A percentile compares a stretch with the other conserved stretches of the same genome.
These are phyloP conservation scores for Nycticorax nycticorax DNA, from an alignment of 2,113 vertebrate species.

Conservation along the genomic window DNA sequence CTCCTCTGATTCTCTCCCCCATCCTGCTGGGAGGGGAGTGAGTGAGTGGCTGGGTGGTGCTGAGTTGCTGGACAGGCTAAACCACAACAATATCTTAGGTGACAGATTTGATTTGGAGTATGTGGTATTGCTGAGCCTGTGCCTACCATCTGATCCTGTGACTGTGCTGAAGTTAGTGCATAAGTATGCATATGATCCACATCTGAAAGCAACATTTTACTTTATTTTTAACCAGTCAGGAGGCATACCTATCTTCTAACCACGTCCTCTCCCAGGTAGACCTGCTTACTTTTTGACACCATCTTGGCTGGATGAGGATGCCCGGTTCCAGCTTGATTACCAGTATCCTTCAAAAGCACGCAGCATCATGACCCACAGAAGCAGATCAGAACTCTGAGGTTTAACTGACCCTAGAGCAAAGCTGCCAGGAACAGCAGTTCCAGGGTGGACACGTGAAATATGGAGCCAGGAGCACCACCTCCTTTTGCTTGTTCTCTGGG, in stretches of 20 bases:
- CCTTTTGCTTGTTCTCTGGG: neutral
- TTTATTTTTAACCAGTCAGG: neutral
- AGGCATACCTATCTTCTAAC: neutral
- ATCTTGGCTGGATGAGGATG: neutral
- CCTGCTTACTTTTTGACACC: neutral
- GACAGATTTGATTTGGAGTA: no score
- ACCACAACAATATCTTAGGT: no score
- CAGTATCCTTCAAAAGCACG: neutral
- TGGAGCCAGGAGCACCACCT: neutral
- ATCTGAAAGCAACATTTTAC: neutral
- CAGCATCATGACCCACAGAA: neutral
- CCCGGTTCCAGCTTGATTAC: neutral
- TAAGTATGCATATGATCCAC: neutral
- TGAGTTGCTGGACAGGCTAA: no score
- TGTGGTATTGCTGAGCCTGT: no score
- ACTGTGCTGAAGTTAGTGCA: neutral
- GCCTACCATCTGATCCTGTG: no score
- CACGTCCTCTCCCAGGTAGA: neutral
- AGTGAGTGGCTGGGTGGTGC: no score
- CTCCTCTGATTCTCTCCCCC: no score
- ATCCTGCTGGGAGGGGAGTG: no score
- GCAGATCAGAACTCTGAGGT: neutral
- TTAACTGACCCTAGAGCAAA: neutral
- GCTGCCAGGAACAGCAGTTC: neutral
- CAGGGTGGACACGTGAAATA: neutral